Evolutionary conservation across 2,113 vertebrate genomes (phyloP).

Genomic region (Vombatus ursinus): DNA sequence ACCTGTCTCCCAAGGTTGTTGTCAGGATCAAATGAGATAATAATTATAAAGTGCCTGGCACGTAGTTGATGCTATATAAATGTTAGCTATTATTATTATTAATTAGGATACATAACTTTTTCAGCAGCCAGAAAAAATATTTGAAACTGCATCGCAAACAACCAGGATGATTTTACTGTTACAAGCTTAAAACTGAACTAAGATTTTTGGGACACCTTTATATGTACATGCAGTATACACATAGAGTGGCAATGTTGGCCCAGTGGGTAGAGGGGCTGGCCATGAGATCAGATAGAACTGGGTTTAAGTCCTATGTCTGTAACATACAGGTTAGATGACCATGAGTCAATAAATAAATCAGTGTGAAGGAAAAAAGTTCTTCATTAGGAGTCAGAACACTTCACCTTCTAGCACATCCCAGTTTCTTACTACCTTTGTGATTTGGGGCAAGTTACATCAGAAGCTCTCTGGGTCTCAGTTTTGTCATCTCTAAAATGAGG

Average conservation of each 20-base stretch:
- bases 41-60: background rate
- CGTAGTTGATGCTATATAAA: background rate
- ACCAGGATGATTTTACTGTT: background rate
- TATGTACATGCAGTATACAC: background rate
- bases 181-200: background rate
- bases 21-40: background rate
- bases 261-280: background rate
- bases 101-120: background rate
- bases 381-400: background rate
- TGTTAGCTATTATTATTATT: background rate
- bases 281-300: background rate
- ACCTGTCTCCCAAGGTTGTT: background rate
- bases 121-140: background rate
- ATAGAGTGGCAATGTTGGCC: background rate
- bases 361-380: background rate
- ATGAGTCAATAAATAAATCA: background rate
- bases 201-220: background rate
- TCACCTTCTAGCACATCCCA: background rate
- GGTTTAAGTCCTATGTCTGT: background rate
- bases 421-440: background rate
- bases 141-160: background rate
- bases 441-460: background rate
- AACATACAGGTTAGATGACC: background rate
- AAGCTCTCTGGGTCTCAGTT: background rate
- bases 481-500: background rate